Base-by-base conservation (phyloP, 2,888 invertebrate species). In the Nematopogon swammerdamellus region DNA sequence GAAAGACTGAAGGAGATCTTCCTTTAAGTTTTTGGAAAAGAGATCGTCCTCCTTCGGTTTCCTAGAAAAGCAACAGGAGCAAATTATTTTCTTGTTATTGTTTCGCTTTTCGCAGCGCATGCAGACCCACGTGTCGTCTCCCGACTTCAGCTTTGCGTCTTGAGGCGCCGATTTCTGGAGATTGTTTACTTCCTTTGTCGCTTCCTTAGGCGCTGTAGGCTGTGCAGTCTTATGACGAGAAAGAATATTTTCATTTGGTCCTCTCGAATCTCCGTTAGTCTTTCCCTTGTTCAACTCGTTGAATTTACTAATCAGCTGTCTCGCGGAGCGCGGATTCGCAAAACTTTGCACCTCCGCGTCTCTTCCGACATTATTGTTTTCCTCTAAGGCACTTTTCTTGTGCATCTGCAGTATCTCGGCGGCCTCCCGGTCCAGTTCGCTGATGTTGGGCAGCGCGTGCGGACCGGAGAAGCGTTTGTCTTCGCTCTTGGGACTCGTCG, bases 381-480 rank as follows among this genome's bases (percentile, higher is more conserved):
- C 62, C 44, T 67, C 62, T 1, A 60, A 50, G 42, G 57, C 56
- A 57, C 68, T 69, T 50, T 67, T 58, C 61, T 72, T 69, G 49
- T 61, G 63, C 48, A 79, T 82, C 63, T 84, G 83, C 45, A 91
- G 83, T 56, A 92, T 88, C 66, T 87, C 87, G 1, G 86, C 83
- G 0, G 91, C 91, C 67, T 92, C 89, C 57, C 87, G 83, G 63
- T 92, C 91, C 53, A 91, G 68, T 64, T 91, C 90, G 61, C 90
- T 91, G 56, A 91, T 90, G 63, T 86, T 91, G 0, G 88, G 87
- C 47, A 90, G 68, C 53, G 85, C 79, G 59, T 82, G 81, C 64
- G 88, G 59, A 57, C 82, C 81, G 1, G 84, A 74, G 69, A 76
- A 82, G 49, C 83, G 67, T 14, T 36, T 60, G 83, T 84, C 44